Evolutionary conservation across 1,140 invertebrate species (phyloP), one percentile per base, ranked within the genome.

Genomic region (Laupala kohalensis): DNA sequence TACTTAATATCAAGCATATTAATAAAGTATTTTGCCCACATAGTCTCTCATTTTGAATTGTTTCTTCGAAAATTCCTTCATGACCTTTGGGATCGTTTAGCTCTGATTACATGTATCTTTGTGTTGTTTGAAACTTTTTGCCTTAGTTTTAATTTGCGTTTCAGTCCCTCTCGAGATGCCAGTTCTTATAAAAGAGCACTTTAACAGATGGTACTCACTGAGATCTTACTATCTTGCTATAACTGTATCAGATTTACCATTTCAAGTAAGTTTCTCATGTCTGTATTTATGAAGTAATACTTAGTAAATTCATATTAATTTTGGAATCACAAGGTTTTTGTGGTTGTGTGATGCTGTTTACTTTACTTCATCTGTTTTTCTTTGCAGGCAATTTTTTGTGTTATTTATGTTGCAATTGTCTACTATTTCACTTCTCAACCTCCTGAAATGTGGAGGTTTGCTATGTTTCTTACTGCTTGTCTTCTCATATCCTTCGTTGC

Each of bases 151-250:
- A 69, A 75, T 69, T 75, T 78, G 72, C 74, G 80, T 84, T 83
- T 19, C 81, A 95, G 93, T 98, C 83, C 96, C 96, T 0, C 82
- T 97, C 73, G 96, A 98, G 83, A 93, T 97, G 90, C 91, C 92
- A 19, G 95, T 98, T 63, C 86, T 98, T 77, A 83, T 96, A 23
- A 92, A 97, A 79, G 95, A 99, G 81, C 94, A 97, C 81, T 92
- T 97, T 76, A 99, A 99, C 83, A 88, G 95, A 78, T 99, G 96
- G 96, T 99, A 99, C 80, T 97, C 95, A 27, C 83, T 97, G 5
- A 91, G 94, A 75, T 92, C 94, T 0, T 99, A 98, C 80, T 99
- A 98, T 81, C 81, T 97, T 72, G 96, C 96, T 19, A 97, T 97
- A 77, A 97, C 95, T 0, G 86, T 97, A 69, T 96, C 96, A 0